Evolutionary conservation across 2,888 invertebrate species (phyloP).

Genomic region (Gibbula magus): DNA sequence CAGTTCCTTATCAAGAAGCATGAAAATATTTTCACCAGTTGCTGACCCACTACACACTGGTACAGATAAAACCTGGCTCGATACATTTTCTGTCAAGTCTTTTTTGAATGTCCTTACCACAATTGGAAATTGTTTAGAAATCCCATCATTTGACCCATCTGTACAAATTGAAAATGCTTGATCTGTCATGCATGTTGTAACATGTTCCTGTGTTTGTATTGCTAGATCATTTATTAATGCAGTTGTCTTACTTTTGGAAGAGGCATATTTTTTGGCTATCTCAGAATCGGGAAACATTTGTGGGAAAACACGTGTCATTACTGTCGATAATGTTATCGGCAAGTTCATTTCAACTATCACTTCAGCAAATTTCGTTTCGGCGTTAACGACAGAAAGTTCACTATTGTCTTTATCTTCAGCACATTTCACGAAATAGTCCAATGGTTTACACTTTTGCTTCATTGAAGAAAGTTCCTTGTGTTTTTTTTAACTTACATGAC

Average conservation of each 20-base stretch:
- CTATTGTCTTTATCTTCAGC: background rate
- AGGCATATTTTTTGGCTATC: background rate
- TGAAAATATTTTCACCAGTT: slow-evolving; percentile 23
- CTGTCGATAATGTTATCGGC: background rate
- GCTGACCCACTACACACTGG: background rate
- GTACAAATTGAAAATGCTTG: slow-evolving; percentile 21
- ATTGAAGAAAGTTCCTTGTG: background rate
- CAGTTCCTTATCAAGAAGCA: slow-evolving; percentile 25
- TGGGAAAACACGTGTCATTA: background rate
- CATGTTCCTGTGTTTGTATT: background rate
- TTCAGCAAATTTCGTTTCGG: background rate
- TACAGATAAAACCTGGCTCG: background rate
- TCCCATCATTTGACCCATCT: slow-evolving; percentile 10
- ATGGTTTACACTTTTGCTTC: too few species aligned
- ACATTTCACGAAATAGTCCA: too few species aligned
- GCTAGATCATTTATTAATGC: background rate
- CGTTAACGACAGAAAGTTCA: background rate
- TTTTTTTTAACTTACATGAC: background rate
- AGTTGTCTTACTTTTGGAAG: background rate
- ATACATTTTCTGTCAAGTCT: background rate
- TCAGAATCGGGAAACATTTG: background rate
- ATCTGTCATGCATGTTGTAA: background rate
- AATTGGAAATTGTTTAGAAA: slow-evolving; percentile 15
- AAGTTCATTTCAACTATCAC: background rate
- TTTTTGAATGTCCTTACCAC: background rate